A percentile compares a stretch with the other conserved stretches of the same genome.
phyloP scores from a whole-genome alignment of 2,888 invertebrate species.

The Harmothoe impar region DNA sequence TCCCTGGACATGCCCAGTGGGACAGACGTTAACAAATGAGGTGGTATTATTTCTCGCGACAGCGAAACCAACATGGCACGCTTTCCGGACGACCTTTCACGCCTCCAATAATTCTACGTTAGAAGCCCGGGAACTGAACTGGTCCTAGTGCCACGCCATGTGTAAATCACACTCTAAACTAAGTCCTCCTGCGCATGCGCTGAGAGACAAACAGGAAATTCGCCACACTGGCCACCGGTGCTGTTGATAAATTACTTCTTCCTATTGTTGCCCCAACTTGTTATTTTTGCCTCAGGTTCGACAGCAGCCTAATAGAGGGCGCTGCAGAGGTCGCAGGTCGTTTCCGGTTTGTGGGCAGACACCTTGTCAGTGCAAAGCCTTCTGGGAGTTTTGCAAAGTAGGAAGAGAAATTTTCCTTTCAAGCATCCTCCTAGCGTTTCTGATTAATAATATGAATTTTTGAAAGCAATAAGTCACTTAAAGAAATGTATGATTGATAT shows the following conservation, averaged over 20 bases:
- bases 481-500: too few relatives aligned
- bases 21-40: background rate
- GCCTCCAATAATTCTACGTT: conserved; percentile 16
- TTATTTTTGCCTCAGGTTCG: conserved; percentile 20
- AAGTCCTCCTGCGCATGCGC: background rate
- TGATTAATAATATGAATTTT: too few relatives aligned
- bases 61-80: conserved; percentile 33
- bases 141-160: background rate
- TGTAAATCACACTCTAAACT: conserved; percentile 31
- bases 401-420: too few relatives aligned
- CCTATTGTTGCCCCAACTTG: conserved; percentile 25
- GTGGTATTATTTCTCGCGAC: background rate
- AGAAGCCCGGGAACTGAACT: background rate
- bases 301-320: background rate
- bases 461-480: too few relatives aligned
- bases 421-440: too few relatives aligned
- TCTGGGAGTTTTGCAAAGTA: too few relatives aligned
- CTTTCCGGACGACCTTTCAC: conserved; percentile 35
- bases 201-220: conserved; percentile 26
- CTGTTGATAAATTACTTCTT: conserved; percentile 1
- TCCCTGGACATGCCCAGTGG: background rate
- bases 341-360: background rate
- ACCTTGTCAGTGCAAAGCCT: background rate
- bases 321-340: background rate
- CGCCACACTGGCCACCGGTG: background rate